These are phyloP conservation scores for Pygoscelis antarcticus DNA, from an alignment of 2,113 vertebrate genomes.

Conservation along the genomic window DNA sequence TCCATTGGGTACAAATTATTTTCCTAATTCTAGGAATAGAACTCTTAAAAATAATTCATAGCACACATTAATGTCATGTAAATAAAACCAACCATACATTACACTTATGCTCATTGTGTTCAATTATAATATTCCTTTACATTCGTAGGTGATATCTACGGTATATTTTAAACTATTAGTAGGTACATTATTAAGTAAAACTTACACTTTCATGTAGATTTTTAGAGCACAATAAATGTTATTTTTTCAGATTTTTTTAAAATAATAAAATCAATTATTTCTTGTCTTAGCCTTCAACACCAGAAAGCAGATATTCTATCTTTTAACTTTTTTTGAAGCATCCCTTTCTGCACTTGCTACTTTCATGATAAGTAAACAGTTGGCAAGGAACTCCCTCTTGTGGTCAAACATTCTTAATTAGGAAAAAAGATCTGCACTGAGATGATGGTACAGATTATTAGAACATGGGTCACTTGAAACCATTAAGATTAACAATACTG, in stretches of 20 bases:
- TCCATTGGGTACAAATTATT: not conserved
- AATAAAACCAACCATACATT: not conserved
- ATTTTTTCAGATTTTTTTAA: not conserved
- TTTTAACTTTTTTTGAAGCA: conserved; percentile 33
- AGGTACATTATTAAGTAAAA: not conserved
- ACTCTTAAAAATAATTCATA: not conserved
- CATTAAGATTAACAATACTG: conserved; percentile 66
- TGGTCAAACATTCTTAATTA: conserved; percentile 82
- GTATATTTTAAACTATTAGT: not conserved
- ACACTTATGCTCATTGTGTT: not conserved
- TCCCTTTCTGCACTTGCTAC: not conserved
- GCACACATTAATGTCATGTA: not conserved
- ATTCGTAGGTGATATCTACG: not conserved
- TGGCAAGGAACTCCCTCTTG: conserved; percentile 98
- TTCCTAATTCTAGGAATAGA: not conserved
- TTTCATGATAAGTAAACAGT: conserved; percentile 73
- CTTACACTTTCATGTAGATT: not conserved
- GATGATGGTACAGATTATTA: conserved; percentile 42
- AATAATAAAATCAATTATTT: not conserved
- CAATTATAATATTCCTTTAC: not conserved
- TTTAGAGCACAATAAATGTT: not conserved
- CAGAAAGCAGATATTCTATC: not conserved
- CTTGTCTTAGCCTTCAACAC: not conserved
- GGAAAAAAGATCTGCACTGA: conserved; percentile 16
- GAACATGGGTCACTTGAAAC: conserved; percentile 57